Evolutionary conservation across 1,140 invertebrate genomes (phyloP).

Genomic region (Proales similis): DNA sequence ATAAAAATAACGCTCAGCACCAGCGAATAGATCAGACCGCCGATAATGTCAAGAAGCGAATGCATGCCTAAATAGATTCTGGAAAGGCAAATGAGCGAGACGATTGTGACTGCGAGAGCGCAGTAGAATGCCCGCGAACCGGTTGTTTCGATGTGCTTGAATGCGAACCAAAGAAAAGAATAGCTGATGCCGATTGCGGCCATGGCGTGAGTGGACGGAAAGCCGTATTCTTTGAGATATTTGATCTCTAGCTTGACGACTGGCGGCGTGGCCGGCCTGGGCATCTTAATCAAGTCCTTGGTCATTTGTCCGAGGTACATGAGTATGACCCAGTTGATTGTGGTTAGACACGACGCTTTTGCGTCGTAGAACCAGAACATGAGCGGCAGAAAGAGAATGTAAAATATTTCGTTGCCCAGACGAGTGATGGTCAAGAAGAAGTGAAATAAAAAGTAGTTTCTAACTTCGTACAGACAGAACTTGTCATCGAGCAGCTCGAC

Average conservation of each 20-base stretch:
- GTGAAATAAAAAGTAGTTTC: conserved; percentile 24
- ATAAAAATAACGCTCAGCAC: conserved; percentile 6
- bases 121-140: conserved; percentile 42
- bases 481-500: conserved; percentile 15
- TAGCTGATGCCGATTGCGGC: conserved; percentile 76
- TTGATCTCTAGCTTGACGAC: conserved; percentile 67
- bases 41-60: conserved; percentile 72
- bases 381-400: conserved; percentile 30
- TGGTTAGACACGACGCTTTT: conserved; percentile 56
- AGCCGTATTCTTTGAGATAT: conserved; percentile 83
- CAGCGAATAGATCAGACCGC: conserved; percentile 52
- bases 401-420: conserved; percentile 35
- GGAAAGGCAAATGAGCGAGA: conserved; percentile 67
- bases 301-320: conserved; percentile 68
- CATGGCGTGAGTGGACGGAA: conserved; percentile 90
- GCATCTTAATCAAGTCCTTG: conserved; percentile 77
- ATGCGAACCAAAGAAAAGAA: conserved; percentile 69
- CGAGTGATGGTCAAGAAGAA: conserved; percentile 24
- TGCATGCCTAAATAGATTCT: conserved; percentile 86
- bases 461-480: conserved; percentile 9
- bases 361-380: conserved; percentile 40
- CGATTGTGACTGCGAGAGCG: conserved; percentile 56
- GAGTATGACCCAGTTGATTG: conserved; percentile 71
- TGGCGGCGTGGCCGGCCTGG: conserved; percentile 70
- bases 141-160: conserved; percentile 56